These are phyloP conservation scores for Amyelois transitella DNA, from an alignment of 1,140 invertebrate genomes.

Conservation along the genomic window DNA sequence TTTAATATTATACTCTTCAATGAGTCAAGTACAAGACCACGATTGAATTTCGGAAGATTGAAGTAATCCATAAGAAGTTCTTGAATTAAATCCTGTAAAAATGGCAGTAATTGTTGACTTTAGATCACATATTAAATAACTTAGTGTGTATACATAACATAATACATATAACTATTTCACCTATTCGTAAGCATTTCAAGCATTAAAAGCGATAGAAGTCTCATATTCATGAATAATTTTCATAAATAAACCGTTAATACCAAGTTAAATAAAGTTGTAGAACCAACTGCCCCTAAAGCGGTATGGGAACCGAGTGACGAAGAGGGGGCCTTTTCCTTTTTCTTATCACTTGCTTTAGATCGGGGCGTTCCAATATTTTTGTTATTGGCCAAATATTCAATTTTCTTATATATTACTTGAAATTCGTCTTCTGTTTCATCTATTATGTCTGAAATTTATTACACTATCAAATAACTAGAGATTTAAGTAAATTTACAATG, in stretches of 20 bases:
- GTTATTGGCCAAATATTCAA: slow-evolving; percentile 37
- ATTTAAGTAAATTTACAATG: too few relatives aligned
- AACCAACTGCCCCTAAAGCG: slow-evolving; percentile 38
- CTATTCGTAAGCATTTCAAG: too few relatives aligned
- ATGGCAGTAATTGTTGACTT: not conserved
- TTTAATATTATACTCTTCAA: slow-evolving; percentile 50
- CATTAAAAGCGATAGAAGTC: too few relatives aligned
- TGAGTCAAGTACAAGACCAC: slow-evolving; percentile 52
- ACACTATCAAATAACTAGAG: not conserved
- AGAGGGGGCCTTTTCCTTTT: slow-evolving; percentile 43
- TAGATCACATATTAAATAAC: not conserved
- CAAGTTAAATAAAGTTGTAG: slow-evolving; percentile 51
- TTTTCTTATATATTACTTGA: slow-evolving; percentile 47
- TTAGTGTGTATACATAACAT: too few relatives aligned
- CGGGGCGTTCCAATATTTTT: slow-evolving; percentile 46
- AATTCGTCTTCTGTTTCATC: slow-evolving; percentile 41
- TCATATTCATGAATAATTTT: too few relatives aligned
- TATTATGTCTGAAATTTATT: slow-evolving; percentile 17
- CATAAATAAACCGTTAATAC: too few relatives aligned
- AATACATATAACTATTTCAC: too few relatives aligned
- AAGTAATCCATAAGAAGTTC: slow-evolving; percentile 51
- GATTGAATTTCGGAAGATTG: slow-evolving; percentile 35
- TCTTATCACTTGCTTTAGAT: slow-evolving; percentile 54
- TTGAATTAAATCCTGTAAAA: slow-evolving; percentile 47
- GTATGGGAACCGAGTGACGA: slow-evolving; percentile 41